Base-by-base conservation (phyloP, 1,140 invertebrate species). In the Diachasma alloeum region DNA sequence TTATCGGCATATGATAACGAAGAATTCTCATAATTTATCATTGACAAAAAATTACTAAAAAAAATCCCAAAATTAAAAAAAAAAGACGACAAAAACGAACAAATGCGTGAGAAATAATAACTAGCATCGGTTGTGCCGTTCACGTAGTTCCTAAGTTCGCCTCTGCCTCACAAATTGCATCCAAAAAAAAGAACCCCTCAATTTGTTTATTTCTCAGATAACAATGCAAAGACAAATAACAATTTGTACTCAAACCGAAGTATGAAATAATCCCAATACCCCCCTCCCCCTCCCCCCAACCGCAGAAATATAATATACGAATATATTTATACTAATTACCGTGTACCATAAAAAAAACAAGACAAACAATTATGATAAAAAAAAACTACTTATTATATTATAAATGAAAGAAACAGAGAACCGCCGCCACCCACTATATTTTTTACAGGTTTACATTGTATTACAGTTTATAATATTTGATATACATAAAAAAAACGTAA, bases 381-480 rank as follows among this genome's bases (percentile, higher is more conserved):
- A 19, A 69, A 42, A 42, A 44, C 59, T 63, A 63, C 59, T 63
- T 63, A 63, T 63, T 63, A 63, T 63, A 63, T 63, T 63, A 63
- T 63, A 59, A 59, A 63, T 26, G 19, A 63, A 63, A 63, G 15
- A 46, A 48, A 89, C 86, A 90, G 87, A 90, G 87, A 69, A 71
- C 86, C 86, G 83, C 84, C 86, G 87, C 84, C 88, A 89, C 86
- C 86, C 87, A 90, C 87, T 90, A 90, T 90, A 90, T 90, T 90
- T 89, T 90, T 90, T 90, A 90, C 88, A 90, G 88, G 88, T 90
- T 90, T 90, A 89, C 88, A 89, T 89, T 89, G 86, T 89, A 89
- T 89, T 89, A 90, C 88, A 89, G 86, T 90, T 89, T 89, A 89
- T 88, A 90, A 89, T 87, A 86, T 90, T 89, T 90, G 86, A 89